Conservation (phyloP, 2,113 vertebrate genomes). For the Takifugu bimaculatus region DNA sequence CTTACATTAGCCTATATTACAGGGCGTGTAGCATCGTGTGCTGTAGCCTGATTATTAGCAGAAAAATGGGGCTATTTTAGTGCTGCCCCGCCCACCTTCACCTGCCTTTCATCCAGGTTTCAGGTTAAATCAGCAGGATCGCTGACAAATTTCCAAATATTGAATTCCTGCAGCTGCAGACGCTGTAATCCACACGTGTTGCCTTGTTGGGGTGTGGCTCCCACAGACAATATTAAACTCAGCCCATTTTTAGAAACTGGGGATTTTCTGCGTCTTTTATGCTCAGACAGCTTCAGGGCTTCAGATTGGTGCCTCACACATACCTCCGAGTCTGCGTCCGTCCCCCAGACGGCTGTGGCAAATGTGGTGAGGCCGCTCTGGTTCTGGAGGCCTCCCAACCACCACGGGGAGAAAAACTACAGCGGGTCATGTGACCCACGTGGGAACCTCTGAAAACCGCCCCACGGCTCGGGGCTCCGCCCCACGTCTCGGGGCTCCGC, state of each 20-base stretch:
- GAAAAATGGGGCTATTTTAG: no score
- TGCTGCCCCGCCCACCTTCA: no score
- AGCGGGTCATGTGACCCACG: conserved; percentile 57
- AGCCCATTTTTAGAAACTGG: conserved; percentile 58
- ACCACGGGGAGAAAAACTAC: conserved; percentile 54
- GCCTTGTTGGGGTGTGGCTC: conserved; percentile 55
- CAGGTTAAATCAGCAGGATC: conserved; percentile 30
- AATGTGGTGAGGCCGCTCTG: conserved; percentile 70
- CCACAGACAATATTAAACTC: conserved; percentile 50
- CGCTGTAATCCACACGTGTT: conserved; percentile 40
- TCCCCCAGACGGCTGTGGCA: conserved; percentile 72
- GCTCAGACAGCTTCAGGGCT: conserved; percentile 52
- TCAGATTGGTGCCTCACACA: conserved; percentile 64
- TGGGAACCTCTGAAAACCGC: conserved; percentile 54
- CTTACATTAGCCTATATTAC: conserved; percentile 49
- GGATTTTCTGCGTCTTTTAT: conserved; percentile 63
- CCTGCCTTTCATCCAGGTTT: conserved; percentile 9
- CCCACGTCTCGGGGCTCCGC: no score
- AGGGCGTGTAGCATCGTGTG: no score
- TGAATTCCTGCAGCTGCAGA: conserved; percentile 23
- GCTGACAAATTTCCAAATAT: no score
- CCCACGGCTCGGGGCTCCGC: no score
- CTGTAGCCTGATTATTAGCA: no score
- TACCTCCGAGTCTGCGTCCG: conserved; percentile 63
- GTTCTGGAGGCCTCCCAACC: conserved; percentile 69